Conservation (phyloP, 2,797 vertebrate species). For the Phoeniculus purpureus region DNA sequence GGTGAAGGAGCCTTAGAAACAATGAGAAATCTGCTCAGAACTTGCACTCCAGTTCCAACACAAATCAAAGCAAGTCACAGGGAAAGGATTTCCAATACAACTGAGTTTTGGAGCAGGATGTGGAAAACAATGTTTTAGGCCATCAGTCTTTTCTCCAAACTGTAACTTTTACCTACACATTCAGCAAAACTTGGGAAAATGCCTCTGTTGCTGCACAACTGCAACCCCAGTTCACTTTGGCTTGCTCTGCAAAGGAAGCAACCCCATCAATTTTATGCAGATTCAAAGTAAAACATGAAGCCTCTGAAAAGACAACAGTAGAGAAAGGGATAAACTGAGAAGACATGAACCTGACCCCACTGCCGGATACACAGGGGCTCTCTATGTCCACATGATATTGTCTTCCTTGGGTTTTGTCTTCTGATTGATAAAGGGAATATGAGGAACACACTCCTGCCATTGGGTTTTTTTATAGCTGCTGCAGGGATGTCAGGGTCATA, state of each 20-base stretch:
- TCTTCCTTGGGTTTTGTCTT: background rate
- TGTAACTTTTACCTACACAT: background rate
- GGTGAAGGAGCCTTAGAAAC: background rate
- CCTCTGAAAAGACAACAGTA: background rate
- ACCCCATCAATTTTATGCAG: background rate
- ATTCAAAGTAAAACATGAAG: background rate
- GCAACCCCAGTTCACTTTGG: background rate
- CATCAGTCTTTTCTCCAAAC: background rate
- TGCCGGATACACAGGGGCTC: background rate
- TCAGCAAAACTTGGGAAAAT: background rate
- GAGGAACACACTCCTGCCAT: background rate
- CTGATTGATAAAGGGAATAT: background rate
- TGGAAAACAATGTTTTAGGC: background rate
- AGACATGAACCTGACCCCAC: accelerated
- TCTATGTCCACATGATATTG: background rate
- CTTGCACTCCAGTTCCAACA: background rate
- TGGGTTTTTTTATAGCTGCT: background rate
- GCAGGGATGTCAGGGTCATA: background rate
- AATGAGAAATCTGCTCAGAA: background rate
- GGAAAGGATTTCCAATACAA: background rate
- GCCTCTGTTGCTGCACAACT: background rate
- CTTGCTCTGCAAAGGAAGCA: background rate
- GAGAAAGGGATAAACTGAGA: background rate
- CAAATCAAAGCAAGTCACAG: background rate
- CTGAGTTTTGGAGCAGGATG: background rate